These are phyloP conservation scores for Toxotes jaculatrix DNA, from an alignment of 2,113 vertebrate species.

Conservation along the genomic window DNA sequence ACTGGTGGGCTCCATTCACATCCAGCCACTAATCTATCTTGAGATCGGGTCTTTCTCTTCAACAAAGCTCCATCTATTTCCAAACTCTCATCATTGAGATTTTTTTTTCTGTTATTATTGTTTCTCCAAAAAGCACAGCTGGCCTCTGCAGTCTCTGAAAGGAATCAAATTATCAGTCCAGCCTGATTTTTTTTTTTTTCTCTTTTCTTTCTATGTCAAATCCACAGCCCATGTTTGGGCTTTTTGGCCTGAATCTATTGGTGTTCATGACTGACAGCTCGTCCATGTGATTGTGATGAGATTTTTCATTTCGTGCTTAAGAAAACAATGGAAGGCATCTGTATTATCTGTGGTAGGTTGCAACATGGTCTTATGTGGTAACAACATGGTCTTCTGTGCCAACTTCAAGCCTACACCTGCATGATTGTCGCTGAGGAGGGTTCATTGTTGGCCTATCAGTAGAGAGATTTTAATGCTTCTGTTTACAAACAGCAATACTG, in stretches of 20 bases:
- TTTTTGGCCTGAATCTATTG: conserved; percentile 40
- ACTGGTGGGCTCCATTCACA: conserved; percentile 88
- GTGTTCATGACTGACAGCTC: conserved; percentile 84
- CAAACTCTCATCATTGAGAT: conserved; percentile 78
- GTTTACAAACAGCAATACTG: neutral
- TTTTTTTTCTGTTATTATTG: conserved; percentile 84
- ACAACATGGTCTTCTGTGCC: neutral
- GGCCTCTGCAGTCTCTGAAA: conserved; percentile 83
- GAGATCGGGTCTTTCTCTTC: conserved; percentile 66
- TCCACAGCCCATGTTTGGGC: conserved; percentile 77
- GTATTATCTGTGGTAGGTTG: neutral
- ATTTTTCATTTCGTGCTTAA: conserved; percentile 23
- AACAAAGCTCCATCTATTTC: conserved; percentile 85
- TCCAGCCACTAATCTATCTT: conserved; percentile 87
- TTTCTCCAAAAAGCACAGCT: conserved; percentile 89
- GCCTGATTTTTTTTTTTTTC: conserved; percentile 67
- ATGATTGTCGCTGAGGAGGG: neutral
- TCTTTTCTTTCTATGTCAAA: conserved; percentile 38
- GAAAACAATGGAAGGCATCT: neutral
- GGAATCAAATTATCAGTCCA: conserved; percentile 90
- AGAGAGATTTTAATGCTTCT: neutral
- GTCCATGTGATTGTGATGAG: conserved; percentile 39
- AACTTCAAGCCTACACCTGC: neutral
- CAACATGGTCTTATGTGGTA: neutral
- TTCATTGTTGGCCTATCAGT: neutral